Evolutionary conservation across 2,888 invertebrate species (phyloP).

Genomic region (Palloptera scutellata): DNA sequence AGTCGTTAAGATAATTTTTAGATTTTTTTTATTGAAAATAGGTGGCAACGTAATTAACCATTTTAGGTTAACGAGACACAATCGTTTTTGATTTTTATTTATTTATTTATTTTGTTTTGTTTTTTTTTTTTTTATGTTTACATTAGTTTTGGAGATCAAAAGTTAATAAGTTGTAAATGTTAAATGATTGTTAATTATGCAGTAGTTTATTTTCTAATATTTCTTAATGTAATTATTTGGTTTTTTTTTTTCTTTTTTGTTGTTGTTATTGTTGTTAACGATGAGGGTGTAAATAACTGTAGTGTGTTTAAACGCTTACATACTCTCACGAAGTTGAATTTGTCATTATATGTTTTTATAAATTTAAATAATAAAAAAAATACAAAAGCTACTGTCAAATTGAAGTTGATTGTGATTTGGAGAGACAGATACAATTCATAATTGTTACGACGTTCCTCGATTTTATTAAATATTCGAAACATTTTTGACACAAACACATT

Average conservation of each 20-base stretch:
- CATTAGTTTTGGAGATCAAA: not conserved
- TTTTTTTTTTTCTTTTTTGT: not conserved
- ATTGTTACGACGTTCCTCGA: too few relatives aligned
- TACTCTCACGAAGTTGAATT: too few relatives aligned
- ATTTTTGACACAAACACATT: not conserved
- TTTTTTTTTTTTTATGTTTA: too few relatives aligned
- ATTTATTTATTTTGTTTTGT: not conserved
- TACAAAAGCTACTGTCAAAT: too few relatives aligned
- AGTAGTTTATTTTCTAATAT: not conserved
- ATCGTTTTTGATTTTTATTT: not conserved
- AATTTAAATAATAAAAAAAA: too few relatives aligned
- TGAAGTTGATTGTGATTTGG: too few relatives aligned
- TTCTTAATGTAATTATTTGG: not conserved
- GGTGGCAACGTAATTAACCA: slow-evolving; percentile 4
- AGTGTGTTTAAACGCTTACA: not conserved
- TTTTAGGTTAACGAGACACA: not conserved
- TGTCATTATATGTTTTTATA: too few relatives aligned
- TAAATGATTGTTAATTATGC: not conserved
- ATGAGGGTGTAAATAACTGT: slow-evolving; percentile 1
- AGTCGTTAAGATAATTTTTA: not conserved
- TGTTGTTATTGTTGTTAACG: not conserved
- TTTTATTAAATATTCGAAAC: too few relatives aligned
- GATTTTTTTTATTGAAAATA: not conserved
- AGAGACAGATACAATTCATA: too few relatives aligned
- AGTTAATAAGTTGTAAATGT: not conserved